Base-by-base conservation (phyloP, 2,113 vertebrate genomes). In the Zosterops hypoxanthus region DNA sequence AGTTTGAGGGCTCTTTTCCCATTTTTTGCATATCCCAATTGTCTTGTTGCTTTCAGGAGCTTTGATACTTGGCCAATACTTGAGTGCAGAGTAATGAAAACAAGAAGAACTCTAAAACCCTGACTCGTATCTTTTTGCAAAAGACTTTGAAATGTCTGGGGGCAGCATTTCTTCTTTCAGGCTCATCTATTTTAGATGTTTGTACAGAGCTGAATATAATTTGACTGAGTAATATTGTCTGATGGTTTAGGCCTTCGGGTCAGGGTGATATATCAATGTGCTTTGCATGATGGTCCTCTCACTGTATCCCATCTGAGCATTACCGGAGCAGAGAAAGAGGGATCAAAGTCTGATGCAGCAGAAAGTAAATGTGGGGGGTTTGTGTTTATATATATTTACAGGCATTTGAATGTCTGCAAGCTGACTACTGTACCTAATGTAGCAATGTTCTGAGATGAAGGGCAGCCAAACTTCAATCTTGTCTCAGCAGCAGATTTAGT, bases 101-200 rank as follows among this genome's bases (percentile, higher is more conserved):
- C 92, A 96, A 96, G 82, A 65, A 53, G 82, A 66, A 55, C 71
- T 80, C 76, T 91, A 77, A 95, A 96, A 93, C 86, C 41, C 63
- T 31, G 50, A 82, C 59, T 85, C 0, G 5, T 88, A 71, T 88
- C 83, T 92, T 91, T 93, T 86, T 83, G 36, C 60, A 73, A 94
- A 92, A 91, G 88, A 47, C 39, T 86, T 97, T 95, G 79, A 93
- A 93, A 93, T 82, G 41, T 92, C 56, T 91, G 57, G 90, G 75
- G 85, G 61, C n/a, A 90, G 29, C 53, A 69, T 88, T 94, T 97
- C 79, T 81, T 78, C 90, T 78, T 84, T 78, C 46, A 86, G 72
- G 18, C 64, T 86, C 60, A 59, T 88, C 52, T 90, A 88, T 80
- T 96, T 93, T 46, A 86, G 60, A 83, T 75, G 75, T 66, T 95